phyloP scores from a whole-genome alignment of 1,140 invertebrate species.

The Micrasema minimum region DNA sequence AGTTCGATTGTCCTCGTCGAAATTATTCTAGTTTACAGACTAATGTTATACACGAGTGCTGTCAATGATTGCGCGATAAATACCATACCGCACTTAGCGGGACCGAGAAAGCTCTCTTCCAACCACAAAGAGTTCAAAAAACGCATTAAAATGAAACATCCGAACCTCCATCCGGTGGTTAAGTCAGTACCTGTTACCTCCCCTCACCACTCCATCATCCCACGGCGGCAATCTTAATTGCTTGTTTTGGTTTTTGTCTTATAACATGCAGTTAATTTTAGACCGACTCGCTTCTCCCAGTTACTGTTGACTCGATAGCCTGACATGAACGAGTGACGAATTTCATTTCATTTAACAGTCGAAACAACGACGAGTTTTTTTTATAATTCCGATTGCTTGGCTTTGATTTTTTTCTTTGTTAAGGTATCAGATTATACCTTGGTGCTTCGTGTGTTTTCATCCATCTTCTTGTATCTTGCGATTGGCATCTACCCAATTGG shows the following conservation, averaged over 20 bases:
- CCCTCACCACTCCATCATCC: constrained; percentile 30
- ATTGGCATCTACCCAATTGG: not conserved
- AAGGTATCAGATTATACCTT: not conserved
- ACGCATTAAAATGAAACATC: constrained; percentile 45
- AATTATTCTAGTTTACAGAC: too few species aligned
- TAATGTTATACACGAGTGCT: constrained; percentile 14
- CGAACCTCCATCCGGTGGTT: constrained; percentile 51
- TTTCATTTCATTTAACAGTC: too few species aligned
- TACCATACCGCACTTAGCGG: constrained; percentile 34
- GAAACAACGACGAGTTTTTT: too few species aligned
- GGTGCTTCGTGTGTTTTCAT: not conserved
- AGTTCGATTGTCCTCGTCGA: too few species aligned
- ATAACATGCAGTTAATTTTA: constrained; percentile 50
- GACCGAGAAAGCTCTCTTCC: constrained; percentile 38
- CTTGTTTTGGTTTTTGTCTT: constrained; percentile 53
- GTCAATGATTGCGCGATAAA: constrained; percentile 32
- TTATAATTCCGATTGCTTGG: too few species aligned
- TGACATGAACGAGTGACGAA: not conserved
- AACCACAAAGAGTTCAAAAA: constrained; percentile 44
- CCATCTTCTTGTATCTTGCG: too few species aligned
- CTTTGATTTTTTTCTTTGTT: too few species aligned
- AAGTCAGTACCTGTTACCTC: constrained; percentile 45
- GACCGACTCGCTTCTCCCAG: constrained; percentile 39
- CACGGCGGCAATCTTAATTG: constrained; percentile 44
- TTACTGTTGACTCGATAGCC: not conserved